Evolutionary conservation across 2,888 invertebrate species (phyloP), one percentile per base, ranked within the genome.

Genomic region (Griposia aprilina): DNA sequence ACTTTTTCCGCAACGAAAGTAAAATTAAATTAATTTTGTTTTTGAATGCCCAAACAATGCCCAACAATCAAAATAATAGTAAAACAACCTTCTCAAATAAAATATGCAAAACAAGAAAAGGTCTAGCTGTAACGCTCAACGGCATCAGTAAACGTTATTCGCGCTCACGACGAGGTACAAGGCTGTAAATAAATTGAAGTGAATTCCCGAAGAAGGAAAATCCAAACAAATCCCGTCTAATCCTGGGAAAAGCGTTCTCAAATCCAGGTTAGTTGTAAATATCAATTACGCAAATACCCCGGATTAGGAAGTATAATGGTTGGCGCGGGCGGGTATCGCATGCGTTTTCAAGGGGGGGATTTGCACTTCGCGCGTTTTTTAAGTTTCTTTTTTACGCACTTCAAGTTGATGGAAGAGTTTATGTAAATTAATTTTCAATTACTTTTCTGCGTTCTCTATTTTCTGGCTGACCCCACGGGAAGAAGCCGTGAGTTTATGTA

Each of bases 191-290:
- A 95, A 94, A 95, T 95, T 94, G 93, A 93, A 94, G 94, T 93
- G 93, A 94, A 94, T 94, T 93, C 93, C 91, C 91, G 90, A 93
- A 92, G 93, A 92, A 93, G 91, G 93, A 90, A 94, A 94, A 95
- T 95, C 95, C 94, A 89, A 92, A 94, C 95, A 96, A 95, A 96
- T 96, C 94, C 90, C 90, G 84, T 91, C 93, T 96, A 96, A 96
- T 96, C 95, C 93, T 88, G 91, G 87, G 90, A 92, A 95, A 93
- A 95, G 95, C 95, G 92, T 92, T 93, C 91, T 90, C 89, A 93
- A 94, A 95, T 96, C 95, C 96, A 95, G 95, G 97, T 96, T 96
- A 96, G 96, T 95, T 93, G 97, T 96, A 96, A 96, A 96, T 96
- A 96, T 96, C 96, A 96, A 96, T 96, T 96, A 96, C 96, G 94